These are phyloP conservation scores for Sesamia nonagrioides DNA, from an alignment of 1,140 invertebrate species.

Conservation along the genomic window DNA sequence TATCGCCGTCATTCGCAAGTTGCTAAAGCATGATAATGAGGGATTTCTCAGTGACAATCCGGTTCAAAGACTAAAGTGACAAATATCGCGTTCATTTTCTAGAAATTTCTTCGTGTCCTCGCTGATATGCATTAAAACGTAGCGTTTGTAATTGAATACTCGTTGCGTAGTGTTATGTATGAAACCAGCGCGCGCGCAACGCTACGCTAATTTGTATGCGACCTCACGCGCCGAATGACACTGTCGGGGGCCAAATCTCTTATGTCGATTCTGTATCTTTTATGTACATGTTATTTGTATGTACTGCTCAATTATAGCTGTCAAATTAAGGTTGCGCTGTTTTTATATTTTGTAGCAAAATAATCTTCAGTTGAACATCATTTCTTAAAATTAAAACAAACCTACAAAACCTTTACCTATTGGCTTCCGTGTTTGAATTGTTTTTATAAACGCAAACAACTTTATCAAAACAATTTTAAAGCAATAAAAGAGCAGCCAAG, in stretches of 20 bases:
- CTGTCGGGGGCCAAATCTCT: conserved; percentile 46
- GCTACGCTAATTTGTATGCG: conserved; percentile 69
- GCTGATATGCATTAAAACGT: neutral
- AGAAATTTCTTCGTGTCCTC: conserved; percentile 12
- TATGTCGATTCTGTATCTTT: conserved; percentile 10
- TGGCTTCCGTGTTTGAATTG: conserved; percentile 6
- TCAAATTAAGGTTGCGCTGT: neutral
- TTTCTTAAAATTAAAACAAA: neutral
- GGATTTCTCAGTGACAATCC: too few relatives aligned
- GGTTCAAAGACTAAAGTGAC: too few relatives aligned
- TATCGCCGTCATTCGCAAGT: neutral
- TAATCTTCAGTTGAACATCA: neutral
- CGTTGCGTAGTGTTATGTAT: conserved; percentile 23
- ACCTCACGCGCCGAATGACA: conserved; percentile 60
- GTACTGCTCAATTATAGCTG: neutral
- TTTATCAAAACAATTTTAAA: conserved; percentile 8
- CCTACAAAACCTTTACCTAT: neutral
- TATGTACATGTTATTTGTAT: conserved; percentile 19
- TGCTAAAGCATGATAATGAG: neutral
- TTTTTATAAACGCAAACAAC: neutral
- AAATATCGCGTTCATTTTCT: neutral
- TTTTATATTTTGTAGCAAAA: neutral
- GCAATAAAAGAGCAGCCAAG: conserved; percentile 7
- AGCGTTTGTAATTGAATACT: conserved; percentile 31
- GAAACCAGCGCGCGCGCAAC: conserved; percentile 43